A percentile compares a stretch with the other conserved stretches of the same genome.
Evolutionary conservation across 1,140 invertebrate species (phyloP).

Genomic region (Penaeus japonicus): DNA sequence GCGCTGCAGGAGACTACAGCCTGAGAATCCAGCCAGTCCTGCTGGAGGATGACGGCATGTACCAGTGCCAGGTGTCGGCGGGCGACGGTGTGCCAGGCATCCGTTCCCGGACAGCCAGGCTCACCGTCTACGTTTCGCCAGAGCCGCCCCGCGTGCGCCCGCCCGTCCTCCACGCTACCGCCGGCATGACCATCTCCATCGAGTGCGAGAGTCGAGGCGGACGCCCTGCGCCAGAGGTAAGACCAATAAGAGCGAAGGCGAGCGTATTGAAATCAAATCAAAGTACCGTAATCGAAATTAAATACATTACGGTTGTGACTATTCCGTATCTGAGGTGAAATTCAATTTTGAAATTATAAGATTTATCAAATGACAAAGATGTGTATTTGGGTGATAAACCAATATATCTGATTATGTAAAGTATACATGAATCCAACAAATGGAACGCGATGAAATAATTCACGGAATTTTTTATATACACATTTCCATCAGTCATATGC

Average conservation of each 20-base stretch:
- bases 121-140: slow-evolving; percentile 65
- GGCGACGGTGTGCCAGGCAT: slow-evolving; percentile 63
- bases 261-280: no score
- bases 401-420: no score
- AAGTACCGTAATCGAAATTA: no score
- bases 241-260: neutral
- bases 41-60: slow-evolving; percentile 68
- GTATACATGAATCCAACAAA: no score
- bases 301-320: no score
- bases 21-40: slow-evolving; percentile 66
- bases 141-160: slow-evolving; percentile 63
- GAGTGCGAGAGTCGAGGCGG: slow-evolving; percentile 66
- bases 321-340: no score
- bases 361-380: no score
- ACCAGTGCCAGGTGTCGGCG: slow-evolving; percentile 68
- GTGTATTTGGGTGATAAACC: no score
- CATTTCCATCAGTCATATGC: no score
- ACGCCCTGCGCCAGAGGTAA: slow-evolving; percentile 66
- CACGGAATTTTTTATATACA: no score
- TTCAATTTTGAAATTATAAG: no score
- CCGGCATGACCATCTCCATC: slow-evolving; percentile 64
- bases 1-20: slow-evolving; percentile 66
- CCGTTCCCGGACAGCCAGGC: slow-evolving; percentile 60
- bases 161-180: slow-evolving; percentile 61
- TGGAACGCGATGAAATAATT: no score